Percentiles rank a stretch among this genome's conserved stretches.
Conservation (phyloP, 1,140 invertebrate genomes). For the Araneus ventricosus region DNA sequence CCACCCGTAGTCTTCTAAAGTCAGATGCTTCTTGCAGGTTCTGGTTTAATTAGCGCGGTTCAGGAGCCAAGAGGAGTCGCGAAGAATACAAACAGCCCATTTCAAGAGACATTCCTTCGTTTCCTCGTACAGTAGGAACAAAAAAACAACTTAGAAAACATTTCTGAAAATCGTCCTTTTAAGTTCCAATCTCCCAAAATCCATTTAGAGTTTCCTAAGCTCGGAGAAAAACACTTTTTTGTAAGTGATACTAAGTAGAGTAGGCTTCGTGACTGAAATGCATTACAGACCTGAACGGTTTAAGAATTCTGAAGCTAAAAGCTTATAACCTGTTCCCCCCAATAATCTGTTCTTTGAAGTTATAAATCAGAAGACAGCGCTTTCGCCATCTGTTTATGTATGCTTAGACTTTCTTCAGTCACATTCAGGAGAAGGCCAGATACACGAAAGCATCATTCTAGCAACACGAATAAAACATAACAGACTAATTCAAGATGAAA, state of each 20-base stretch:
- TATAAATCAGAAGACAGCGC: no score
- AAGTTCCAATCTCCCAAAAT: background rate
- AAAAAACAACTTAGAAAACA: background rate
- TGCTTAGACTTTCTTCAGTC: no score
- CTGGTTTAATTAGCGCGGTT: slow-evolving; percentile 19
- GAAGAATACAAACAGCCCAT: slow-evolving; percentile 27
- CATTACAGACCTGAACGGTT: background rate
- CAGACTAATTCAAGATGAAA: no score
- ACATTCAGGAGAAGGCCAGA: no score
- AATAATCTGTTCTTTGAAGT: no score
- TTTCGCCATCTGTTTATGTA: no score
- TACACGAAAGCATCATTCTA: no score
- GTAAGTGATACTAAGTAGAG: background rate
- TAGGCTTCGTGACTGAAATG: background rate
- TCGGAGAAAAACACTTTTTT: background rate
- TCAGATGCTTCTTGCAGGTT: slow-evolving; percentile 6
- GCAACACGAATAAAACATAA: no score
- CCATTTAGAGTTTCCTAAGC: background rate
- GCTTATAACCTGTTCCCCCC: no score
- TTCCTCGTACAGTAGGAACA: background rate
- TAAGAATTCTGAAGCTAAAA: background rate
- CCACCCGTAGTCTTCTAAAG: slow-evolving; percentile 8
- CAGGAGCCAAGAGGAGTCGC: slow-evolving; percentile 2
- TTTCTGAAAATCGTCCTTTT: background rate
- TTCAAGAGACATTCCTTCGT: background rate